These are phyloP conservation scores for Pollenia griseotomentosa DNA, from an alignment of 2,888 invertebrate species.

Conservation along the genomic window DNA sequence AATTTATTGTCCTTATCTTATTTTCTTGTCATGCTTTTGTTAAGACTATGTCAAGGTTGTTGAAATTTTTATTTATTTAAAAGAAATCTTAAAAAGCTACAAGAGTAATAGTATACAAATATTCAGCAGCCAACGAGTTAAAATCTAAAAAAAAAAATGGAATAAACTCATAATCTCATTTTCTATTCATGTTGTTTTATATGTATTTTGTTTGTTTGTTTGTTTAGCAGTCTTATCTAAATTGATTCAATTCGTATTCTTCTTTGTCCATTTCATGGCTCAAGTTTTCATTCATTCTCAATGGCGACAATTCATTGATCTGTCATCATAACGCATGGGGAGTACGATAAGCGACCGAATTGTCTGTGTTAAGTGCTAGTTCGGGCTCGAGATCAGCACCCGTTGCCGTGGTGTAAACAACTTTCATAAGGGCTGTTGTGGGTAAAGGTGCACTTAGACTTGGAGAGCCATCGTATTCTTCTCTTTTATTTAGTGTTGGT, in stretches of 20 bases:
- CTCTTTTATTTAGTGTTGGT: background rate
- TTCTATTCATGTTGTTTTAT: conserved; percentile 23
- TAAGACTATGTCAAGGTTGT: conserved; percentile 25
- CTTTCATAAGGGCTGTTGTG: conserved; percentile 63
- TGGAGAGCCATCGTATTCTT: conserved; percentile 7
- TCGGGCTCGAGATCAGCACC: conserved; percentile 53
- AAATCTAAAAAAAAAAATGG: background rate
- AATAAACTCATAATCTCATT: conserved; percentile 22
- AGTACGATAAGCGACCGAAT: conserved; percentile 43
- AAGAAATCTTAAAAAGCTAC: background rate
- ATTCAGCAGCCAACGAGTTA: conserved; percentile 6
- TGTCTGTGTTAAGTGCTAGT: conserved; percentile 36
- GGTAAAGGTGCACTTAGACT: conserved; percentile 12
- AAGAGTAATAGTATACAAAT: background rate
- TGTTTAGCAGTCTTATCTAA: conserved; percentile 68
- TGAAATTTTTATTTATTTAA: background rate
- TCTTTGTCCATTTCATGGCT: conserved; percentile 39
- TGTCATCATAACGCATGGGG: conserved; percentile 70
- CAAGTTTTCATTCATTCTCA: conserved; percentile 27
- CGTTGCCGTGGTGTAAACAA: conserved; percentile 59
- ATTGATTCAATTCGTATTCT: conserved; percentile 69
- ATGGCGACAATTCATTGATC: conserved; percentile 40
- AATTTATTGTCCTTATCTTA: conserved; percentile 30
- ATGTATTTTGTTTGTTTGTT: conserved; percentile 21
- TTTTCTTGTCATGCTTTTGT: background rate